Percentiles rank a stretch among this genome's conserved stretches.
Conservation (phyloP, 2,888 invertebrate genomes). For the Erynnis tages region DNA sequence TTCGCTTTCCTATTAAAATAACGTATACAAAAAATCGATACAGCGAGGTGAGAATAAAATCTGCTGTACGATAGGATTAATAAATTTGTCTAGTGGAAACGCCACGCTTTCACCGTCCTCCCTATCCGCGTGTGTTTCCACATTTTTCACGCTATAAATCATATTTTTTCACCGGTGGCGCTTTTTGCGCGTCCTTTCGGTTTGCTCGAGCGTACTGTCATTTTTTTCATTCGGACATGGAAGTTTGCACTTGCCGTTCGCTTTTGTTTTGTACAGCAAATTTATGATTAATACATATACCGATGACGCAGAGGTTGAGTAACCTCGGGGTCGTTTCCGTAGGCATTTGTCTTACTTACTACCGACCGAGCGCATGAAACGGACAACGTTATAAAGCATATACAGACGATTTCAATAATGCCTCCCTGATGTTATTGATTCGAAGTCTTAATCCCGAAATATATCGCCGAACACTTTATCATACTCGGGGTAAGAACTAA, state of each 20-base stretch:
- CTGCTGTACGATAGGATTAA: conserved; percentile 70
- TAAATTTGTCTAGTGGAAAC: conserved; percentile 77
- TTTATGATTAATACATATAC: conserved; percentile 66
- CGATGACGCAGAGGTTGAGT: conserved; percentile 48
- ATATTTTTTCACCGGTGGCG: conserved; percentile 80
- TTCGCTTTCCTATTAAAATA: conserved; percentile 10
- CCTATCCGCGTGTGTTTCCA: conserved; percentile 79
- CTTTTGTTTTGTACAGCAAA: conserved; percentile 70
- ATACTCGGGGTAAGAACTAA: conserved; percentile 1
- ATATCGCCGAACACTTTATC: conserved; percentile 14
- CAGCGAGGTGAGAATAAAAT: conserved; percentile 46
- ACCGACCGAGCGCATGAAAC: conserved; percentile 24
- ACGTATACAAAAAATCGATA: conserved; percentile 13
- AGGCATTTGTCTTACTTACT: conserved; percentile 30
- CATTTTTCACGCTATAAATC: conserved; percentile 81
- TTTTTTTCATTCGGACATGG: conserved; percentile 76
- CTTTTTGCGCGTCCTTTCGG: conserved; percentile 79
- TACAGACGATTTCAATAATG: conserved; percentile 28
- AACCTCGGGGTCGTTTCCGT: conserved; percentile 41
- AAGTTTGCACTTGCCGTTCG: conserved; percentile 70
- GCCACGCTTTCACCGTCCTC: conserved; percentile 71
- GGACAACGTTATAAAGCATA: conserved; percentile 30
- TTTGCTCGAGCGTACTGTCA: conserved; percentile 74
- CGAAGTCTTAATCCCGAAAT: conserved; percentile 25
- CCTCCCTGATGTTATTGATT: conserved; percentile 24